Conservation (phyloP, 2,113 vertebrate species). For the Etia nguti region DNA sequence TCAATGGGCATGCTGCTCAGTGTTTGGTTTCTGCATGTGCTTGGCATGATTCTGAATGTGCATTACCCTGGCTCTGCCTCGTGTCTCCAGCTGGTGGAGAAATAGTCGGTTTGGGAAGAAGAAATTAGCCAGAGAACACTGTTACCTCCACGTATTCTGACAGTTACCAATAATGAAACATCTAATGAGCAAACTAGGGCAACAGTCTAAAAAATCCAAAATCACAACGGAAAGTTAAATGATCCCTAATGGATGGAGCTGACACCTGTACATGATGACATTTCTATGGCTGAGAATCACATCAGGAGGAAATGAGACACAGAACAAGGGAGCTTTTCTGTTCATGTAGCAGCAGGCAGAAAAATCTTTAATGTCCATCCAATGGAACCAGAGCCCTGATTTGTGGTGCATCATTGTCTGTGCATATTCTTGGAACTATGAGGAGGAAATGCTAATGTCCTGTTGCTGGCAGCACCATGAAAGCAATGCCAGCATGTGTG, state of each 20-base stretch:
- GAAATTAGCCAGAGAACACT: neutral
- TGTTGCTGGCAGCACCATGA: neutral
- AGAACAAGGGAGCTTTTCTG: neutral
- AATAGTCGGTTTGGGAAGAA: neutral
- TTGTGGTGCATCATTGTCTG: constrained; percentile 29
- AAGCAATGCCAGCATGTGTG: constrained; percentile 30
- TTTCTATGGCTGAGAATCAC: neutral
- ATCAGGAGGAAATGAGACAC: neutral
- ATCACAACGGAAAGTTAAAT: constrained; percentile 16
- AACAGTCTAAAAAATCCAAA: neutral
- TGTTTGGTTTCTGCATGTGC: neutral
- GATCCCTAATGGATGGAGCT: constrained; percentile 4
- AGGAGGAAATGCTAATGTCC: constrained; percentile 39
- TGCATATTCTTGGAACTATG: neutral
- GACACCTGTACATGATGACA: constrained; percentile 7
- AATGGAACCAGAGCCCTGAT: neutral
- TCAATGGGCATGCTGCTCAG: neutral
- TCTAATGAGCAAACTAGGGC: neutral
- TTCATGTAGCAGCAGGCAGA: neutral
- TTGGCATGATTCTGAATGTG: constrained; percentile 22
- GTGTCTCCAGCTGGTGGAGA: neutral
- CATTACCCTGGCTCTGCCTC: neutral
- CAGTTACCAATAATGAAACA: constrained; percentile 29
- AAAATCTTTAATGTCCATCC: neutral
- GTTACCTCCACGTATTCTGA: neutral